A percentile compares a stretch with the other conserved stretches of the same genome.
phyloP scores from a whole-genome alignment of 2,113 vertebrate genomes.

The Bambusicola thoracicus region DNA sequence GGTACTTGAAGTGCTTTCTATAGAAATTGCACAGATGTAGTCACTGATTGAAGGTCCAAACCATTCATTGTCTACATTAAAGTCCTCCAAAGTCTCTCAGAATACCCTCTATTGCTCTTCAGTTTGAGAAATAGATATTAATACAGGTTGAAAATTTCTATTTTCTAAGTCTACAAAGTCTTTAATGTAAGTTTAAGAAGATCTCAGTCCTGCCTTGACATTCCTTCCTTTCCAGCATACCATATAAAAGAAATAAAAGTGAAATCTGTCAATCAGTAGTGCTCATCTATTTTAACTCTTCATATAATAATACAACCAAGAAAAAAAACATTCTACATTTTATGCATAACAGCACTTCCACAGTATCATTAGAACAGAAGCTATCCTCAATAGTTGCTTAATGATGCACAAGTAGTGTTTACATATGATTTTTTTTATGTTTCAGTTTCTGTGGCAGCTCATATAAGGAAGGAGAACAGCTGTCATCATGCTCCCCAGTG shows the following conservation, averaged over 20 bases:
- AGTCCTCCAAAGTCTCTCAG: background rate
- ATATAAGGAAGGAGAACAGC: background rate
- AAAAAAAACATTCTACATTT: background rate
- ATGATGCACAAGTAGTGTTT: rapidly evolving
- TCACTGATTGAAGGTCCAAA: background rate
- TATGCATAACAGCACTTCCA: background rate
- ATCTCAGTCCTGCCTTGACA: background rate
- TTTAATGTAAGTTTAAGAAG: background rate
- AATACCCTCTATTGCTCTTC: background rate
- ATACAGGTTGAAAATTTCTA: background rate
- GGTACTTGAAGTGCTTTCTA: background rate
- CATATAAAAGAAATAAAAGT: background rate
- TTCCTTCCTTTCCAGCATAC: background rate
- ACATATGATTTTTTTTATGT: rapidly evolving
- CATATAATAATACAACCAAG: background rate
- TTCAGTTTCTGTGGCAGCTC: background rate
- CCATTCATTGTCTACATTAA: background rate
- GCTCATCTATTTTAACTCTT: background rate
- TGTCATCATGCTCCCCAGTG: background rate
- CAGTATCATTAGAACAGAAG: background rate
- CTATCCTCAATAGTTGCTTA: background rate
- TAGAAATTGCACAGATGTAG: background rate
- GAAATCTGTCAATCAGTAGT: background rate
- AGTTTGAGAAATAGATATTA: background rate
- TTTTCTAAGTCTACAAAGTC: background rate